Evolutionary conservation across 2,113 vertebrate species (phyloP), one percentile per base, ranked within the genome.

Genomic region (Menura novaehollandiae): DNA sequence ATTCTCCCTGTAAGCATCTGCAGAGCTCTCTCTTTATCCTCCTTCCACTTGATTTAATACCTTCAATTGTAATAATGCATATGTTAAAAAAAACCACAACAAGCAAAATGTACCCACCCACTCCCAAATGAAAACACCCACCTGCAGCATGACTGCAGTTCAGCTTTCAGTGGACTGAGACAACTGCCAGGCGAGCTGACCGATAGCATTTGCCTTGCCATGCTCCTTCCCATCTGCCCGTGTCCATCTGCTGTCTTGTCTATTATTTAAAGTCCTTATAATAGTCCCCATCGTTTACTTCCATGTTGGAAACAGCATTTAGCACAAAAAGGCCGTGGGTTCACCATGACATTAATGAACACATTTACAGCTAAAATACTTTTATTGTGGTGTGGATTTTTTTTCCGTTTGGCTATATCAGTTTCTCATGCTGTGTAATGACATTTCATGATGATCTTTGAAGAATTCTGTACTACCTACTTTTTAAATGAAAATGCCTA

Each of bases 161-260:
- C n/a, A 85, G 41, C 62, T 69, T 55, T 49, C n/a, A 49, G 49
- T 28, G 72, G 58, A 8, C 67, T 44, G 49, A 74, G 67, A 47
- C 30, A 52, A 85, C 74, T 76, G 74, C 56, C 41, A 68, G 52
- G 77, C 66, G 76, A 44, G 78, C 67, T 95, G 85, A 96, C 59
- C 3, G 0, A 22, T 10, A 33, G 43, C 3, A 21, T 78, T 63
- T 64, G 55, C 27, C 64, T 68, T 27, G 69, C 83, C 78, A 12
- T 14, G 14, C 30, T 81, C 55, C 75, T 88, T 83, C 82, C 81
- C 89, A 96, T 97, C 90, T 96, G 90, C 68, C 79, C 33, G 20
- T 33, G 58, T 22, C 95, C 93, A 90, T 93, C 88, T 97, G 90
- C 85, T 76, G 55, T 72, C 93, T 71, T 76, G 51, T 51, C 59